Percentiles rank a stretch among this genome's conserved stretches.
Conservation (phyloP, 2,888 invertebrate genomes). For the Monoplex corrugatus region DNA sequence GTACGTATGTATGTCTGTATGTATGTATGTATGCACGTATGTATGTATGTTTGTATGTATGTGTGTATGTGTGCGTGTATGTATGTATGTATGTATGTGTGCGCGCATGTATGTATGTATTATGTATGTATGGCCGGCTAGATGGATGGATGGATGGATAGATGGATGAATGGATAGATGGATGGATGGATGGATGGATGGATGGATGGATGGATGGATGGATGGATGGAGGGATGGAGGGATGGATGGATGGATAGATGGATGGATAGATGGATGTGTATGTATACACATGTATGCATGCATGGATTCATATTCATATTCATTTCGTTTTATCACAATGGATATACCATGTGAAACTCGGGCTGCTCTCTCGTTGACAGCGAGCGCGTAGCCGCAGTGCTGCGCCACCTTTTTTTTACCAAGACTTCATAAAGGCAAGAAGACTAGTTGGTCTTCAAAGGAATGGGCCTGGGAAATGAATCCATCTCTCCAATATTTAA, state of each 20-base stretch:
- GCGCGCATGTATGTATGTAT: no score
- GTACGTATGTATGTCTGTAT: background rate
- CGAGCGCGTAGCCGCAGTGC: no score
- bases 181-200: background rate
- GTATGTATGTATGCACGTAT: constrained; percentile 5
- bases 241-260: background rate
- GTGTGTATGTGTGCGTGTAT: constrained; percentile 8
- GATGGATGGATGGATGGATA: no score
- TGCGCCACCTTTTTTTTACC: no score
- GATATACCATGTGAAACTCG: no score
- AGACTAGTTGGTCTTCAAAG: background rate
- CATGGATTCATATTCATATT: no score
- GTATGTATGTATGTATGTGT: background rate
- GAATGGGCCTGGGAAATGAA: background rate
- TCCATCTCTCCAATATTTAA: background rate
- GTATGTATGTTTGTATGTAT: background rate
- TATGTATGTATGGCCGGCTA: background rate
- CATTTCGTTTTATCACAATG: no score
- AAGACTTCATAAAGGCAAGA: no score
- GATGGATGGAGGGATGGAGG: background rate
- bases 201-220: background rate
- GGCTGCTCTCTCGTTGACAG: no score
- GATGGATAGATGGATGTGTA: background rate
- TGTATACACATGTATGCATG: background rate
- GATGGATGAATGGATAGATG: no score